Base-by-base conservation (phyloP, 2,797 vertebrate genomes). In the Enteromius thamalakanensis region DNA sequence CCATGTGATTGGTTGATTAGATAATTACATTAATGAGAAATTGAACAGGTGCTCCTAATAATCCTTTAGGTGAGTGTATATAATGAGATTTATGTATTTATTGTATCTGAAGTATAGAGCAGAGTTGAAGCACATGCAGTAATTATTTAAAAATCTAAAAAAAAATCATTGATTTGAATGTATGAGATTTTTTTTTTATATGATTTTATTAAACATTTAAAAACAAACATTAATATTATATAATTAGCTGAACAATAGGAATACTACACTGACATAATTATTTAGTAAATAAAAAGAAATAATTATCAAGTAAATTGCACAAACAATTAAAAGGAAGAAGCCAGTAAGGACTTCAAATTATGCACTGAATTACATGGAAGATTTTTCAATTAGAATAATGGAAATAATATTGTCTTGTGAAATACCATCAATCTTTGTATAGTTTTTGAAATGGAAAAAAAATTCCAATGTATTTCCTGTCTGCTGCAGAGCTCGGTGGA, bases 401-500 rank as follows among this genome's bases (percentile, higher is more conserved):
- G 53, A 55, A 55, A 55, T 55, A 23, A 10, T 55, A n/a, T 55
- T 62, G 12, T 14, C 58, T 9, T 15, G 23, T 62, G 26, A 62
- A 62, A n/a, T 55, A n/a, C 53, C 53, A 55, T 1, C 8, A 55
- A 55, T 1, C 9, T 55, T 55, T 10, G 53, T 10, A 10, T 55
- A 4, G 23, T 58, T 55, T 55, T n/a, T 10, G n/a, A 11, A n/a
- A n/a, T 60, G 14, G 12, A 0, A 0, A 60, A 26, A 60, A 26
- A 26, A 10, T 12, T 60, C 9, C 55, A 26, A 14, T 60, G 58
- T 26, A 21, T 75, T 47, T 15, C 19, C 37, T 74, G 10, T 71
- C 6, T 85, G 3, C 79, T 84, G 47, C 68, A 99, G 98, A 96
- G 97, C 89, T 94, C 95, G 0, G 81, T 96, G 34, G 96, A 96